Percentiles rank a stretch among this genome's conserved stretches.
Evolutionary conservation across 1,140 invertebrate genomes (phyloP).

Genomic region (Patella vulgata): DNA sequence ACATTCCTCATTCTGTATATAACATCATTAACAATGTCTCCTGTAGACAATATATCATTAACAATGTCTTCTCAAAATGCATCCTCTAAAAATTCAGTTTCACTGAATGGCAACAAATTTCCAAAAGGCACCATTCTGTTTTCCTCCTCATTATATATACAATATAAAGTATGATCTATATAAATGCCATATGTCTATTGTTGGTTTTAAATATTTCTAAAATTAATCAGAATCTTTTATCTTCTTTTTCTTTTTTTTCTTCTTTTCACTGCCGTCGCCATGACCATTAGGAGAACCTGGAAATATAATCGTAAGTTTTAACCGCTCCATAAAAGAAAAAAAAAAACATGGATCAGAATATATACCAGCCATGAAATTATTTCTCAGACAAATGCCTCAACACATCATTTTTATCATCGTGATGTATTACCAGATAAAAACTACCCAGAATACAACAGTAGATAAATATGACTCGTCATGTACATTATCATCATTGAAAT

Average conservation of each 20-base stretch:
- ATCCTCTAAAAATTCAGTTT: no score
- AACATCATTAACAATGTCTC: no score
- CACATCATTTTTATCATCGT: neutral
- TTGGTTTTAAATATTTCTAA: neutral
- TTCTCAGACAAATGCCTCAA: constrained; percentile 7
- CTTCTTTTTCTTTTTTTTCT: constrained; percentile 55
- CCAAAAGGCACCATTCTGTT: no score
- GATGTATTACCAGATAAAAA: neutral
- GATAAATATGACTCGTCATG: neutral
- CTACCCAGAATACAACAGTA: constrained; percentile 11
- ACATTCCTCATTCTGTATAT: no score
- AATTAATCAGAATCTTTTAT: constrained; percentile 30
- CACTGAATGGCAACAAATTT: no score
- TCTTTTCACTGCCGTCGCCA: constrained; percentile 28
- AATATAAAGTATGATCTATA: neutral
- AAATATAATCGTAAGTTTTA: no score
- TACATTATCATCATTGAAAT: no score
- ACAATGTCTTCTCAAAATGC: no score
- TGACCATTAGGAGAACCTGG: constrained; percentile 10
- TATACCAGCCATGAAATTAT: constrained; percentile 10
- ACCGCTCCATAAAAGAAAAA: neutral
- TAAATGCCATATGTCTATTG: neutral
- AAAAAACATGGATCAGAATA: neutral
- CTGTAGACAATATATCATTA: no score
- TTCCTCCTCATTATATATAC: no score